Evolutionary conservation across 2,113 vertebrate species (phyloP).

Genomic region (Collichthys lucidus): DNA sequence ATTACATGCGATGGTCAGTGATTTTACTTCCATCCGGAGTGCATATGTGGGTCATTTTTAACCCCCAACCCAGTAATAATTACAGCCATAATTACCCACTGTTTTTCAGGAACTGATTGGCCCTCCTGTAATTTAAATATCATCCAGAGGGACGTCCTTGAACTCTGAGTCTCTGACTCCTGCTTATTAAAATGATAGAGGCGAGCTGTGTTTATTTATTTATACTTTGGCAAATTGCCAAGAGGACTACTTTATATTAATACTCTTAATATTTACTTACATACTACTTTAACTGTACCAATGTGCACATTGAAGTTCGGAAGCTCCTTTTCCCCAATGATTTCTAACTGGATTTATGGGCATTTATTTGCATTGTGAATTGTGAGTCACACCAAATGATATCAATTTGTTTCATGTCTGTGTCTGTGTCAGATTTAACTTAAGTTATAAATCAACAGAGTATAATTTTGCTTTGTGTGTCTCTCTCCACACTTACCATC

Average conservation of each 20-base stretch:
- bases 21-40: no score
- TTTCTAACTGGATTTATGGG: background rate
- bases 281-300: no score
- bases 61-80: background rate
- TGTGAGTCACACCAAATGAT: background rate
- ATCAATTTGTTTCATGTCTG: background rate
- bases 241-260: no score
- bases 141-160: background rate
- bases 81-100: background rate
- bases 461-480: no score
- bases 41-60: background rate
- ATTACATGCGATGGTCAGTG: no score
- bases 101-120: background rate
- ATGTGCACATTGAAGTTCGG: background rate
- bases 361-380: background rate
- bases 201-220: no score
- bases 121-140: slow-evolving; percentile 2
- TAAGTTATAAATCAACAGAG: background rate
- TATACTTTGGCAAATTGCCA: no score
- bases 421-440: background rate
- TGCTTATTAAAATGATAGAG: no score
- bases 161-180: background rate
- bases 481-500: background rate
- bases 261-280: no score
- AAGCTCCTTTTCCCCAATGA: background rate